Evolutionary conservation across 2,113 vertebrate species (phyloP).

Genomic region (Callaeas wilsoni): DNA sequence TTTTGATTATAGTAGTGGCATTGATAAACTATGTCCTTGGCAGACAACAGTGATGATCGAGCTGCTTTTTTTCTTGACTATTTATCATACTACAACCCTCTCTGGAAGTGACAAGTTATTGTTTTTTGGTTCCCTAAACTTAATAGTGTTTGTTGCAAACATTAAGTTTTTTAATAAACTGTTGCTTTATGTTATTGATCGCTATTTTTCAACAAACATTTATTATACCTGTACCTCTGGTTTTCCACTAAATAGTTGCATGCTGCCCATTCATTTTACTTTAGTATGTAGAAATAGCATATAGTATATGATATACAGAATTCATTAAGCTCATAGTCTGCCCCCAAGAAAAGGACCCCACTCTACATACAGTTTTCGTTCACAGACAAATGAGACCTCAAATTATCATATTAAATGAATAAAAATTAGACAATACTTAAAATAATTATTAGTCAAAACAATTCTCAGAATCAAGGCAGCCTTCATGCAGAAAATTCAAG

Average conservation of each 20-base stretch:
- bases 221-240: background rate
- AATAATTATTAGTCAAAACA: background rate
- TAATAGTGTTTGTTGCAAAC: constrained; percentile 50
- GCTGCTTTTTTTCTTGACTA: constrained; percentile 63
- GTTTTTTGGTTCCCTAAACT: constrained; percentile 60
- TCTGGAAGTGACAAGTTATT: constrained; percentile 71
- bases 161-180: constrained; percentile 28
- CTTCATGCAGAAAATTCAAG: background rate
- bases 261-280: background rate
- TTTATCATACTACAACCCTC: constrained; percentile 73
- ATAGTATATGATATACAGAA: background rate
- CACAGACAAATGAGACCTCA: background rate
- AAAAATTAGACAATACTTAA: background rate
- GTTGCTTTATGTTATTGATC: background rate
- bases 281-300: background rate
- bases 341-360: background rate
- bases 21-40: constrained; percentile 75
- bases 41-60: constrained; percentile 72
- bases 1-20: constrained; percentile 66
- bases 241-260: background rate
- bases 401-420: background rate
- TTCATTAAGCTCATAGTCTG: background rate
- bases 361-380: background rate
- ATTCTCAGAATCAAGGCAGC: background rate
- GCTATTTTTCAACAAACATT: background rate